These are phyloP conservation scores for Pygocentrus nattereri DNA, from an alignment of 2,797 vertebrate genomes.

Conservation along the genomic window DNA sequence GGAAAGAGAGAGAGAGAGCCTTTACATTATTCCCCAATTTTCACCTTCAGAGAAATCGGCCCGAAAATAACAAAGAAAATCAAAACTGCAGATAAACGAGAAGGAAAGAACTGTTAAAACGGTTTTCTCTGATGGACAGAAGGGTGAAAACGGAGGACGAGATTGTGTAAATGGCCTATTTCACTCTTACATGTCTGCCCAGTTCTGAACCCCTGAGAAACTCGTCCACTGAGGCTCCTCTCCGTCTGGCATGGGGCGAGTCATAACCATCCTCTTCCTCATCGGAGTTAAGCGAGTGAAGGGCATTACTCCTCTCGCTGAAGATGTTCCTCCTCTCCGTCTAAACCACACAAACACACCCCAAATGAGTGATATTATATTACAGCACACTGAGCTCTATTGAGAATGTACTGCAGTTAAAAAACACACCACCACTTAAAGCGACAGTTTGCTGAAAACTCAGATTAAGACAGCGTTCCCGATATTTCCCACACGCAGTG, in stretches of 20 bases:
- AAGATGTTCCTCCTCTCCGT: conserved; percentile 92
- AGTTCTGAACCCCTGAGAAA: conserved; percentile 95
- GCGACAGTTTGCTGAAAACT: background rate
- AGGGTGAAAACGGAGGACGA: background rate
- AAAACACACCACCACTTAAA: background rate
- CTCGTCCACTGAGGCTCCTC: conserved; percentile 93
- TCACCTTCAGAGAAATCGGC: no score
- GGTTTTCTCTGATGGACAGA: no score
- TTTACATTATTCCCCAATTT: no score
- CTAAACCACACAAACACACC: conserved; percentile 75
- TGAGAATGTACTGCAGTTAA: background rate
- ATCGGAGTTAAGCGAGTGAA: conserved; percentile 88
- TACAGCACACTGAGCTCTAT: background rate
- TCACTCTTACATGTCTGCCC: conserved; percentile 86
- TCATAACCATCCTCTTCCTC: conserved; percentile 94
- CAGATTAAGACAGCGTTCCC: background rate
- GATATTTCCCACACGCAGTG: no score
- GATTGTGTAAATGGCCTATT: background rate
- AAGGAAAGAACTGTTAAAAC: no score
- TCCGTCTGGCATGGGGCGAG: conserved; percentile 83
- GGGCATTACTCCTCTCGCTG: conserved; percentile 80
- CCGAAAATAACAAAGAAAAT: no score
- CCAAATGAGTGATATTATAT: background rate
- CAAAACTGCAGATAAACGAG: no score
- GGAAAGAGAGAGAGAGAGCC: background rate